phyloP scores from a whole-genome alignment of 2,888 invertebrate species.

The Acleris literana region DNA sequence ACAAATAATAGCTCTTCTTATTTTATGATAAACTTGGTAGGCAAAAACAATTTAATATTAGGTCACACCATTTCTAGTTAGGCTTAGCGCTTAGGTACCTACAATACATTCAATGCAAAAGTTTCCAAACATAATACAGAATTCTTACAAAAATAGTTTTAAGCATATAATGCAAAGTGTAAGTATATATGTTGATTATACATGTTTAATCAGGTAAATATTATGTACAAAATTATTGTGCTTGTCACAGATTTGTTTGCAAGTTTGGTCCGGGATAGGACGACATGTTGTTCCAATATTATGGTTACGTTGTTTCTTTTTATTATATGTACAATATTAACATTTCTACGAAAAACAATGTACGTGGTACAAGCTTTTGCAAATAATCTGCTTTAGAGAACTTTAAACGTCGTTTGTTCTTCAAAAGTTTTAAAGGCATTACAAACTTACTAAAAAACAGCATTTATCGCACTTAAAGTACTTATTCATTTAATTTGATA shows the following conservation, averaged over 20 bases:
- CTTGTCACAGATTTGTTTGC: conserved; percentile 75
- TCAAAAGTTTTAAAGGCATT: no score
- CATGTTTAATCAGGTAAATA: conserved; percentile 40
- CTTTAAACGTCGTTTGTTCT: no score
- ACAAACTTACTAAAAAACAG: no score
- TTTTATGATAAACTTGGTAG: no score
- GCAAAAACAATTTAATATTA: not conserved
- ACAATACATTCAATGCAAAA: conserved; percentile 1
- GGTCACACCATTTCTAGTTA: not conserved
- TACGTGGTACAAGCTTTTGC: not conserved
- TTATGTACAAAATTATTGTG: conserved; percentile 80
- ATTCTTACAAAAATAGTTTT: conserved; percentile 39
- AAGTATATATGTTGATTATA: conserved; percentile 39
- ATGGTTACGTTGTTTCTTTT: conserved; percentile 20
- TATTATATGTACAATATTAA: conserved; percentile 15
- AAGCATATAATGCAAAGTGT: conserved; percentile 36
- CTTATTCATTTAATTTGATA: no score
- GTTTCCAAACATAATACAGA: conserved; percentile 25
- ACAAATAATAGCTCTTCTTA: no score
- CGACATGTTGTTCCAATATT: conserved; percentile 41
- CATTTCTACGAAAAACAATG: not conserved
- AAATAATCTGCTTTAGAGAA: no score
- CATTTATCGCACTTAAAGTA: no score
- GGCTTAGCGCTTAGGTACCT: not conserved
- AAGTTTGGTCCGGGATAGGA: conserved; percentile 63